phyloP scores from a whole-genome alignment of 2,113 vertebrate genomes.

The Tyrannus savana region DNA sequence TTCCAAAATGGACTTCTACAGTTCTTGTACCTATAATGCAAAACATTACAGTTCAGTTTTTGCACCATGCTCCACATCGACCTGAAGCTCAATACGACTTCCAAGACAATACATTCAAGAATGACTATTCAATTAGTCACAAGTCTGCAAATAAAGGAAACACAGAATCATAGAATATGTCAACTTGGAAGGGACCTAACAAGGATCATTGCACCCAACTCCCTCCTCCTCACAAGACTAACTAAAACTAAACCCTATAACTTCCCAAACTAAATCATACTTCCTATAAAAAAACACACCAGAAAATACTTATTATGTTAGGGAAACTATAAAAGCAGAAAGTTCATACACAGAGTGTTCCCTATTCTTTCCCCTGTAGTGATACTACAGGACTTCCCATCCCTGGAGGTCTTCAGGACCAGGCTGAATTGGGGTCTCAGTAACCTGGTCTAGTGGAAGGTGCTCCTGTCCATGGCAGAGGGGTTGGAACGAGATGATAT shows the following conservation, averaged over 20 bases:
- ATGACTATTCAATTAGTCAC: neutral
- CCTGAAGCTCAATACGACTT: neutral
- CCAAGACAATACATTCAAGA: neutral
- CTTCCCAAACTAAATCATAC: neutral
- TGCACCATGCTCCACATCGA: neutral
- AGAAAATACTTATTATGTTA: neutral
- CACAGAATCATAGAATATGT: neutral
- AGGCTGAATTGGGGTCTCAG: neutral
- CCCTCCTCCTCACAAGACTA: neutral
- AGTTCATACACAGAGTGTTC: neutral
- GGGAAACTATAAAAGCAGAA: neutral
- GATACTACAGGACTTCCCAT: neutral
- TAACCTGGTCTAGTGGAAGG: neutral
- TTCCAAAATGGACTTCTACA: slow-evolving; percentile 63
- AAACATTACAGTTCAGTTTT: slow-evolving; percentile 68
- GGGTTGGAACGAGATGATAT: neutral
- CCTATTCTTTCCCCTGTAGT: neutral
- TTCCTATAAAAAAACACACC: neutral
- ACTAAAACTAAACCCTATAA: neutral
- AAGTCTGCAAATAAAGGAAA: neutral
- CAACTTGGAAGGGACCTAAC: neutral
- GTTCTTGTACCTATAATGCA: slow-evolving; percentile 75
- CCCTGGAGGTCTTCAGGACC: neutral
- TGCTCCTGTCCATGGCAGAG: neutral
- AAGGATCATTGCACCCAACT: neutral